Evolutionary conservation across 2,113 vertebrate genomes (phyloP).

Genomic region (Pangasianodon hypophthalmus): DNA sequence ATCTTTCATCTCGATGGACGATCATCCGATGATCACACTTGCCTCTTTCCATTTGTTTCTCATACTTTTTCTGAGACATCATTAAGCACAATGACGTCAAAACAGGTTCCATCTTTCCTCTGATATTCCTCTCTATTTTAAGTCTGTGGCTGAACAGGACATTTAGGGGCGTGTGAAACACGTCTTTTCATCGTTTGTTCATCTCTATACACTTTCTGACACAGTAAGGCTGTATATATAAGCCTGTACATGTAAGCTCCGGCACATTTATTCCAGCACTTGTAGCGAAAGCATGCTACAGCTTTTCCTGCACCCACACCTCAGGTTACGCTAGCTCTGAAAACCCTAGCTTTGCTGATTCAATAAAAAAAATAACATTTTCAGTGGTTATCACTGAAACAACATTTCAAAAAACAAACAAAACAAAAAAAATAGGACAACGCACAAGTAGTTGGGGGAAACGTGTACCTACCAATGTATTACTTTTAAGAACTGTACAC

Average conservation of each 20-base stretch:
- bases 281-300: constrained; percentile 4
- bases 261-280: constrained; percentile 12
- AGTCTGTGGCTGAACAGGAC: constrained; percentile 49
- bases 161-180: constrained; percentile 51
- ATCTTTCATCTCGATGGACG: neutral
- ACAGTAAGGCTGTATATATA: constrained; percentile 47
- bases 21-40: constrained; percentile 27
- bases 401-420: neutral
- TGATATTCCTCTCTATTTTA: constrained; percentile 48
- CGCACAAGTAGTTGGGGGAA: neutral
- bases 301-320: neutral
- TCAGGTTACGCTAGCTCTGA: neutral
- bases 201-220: constrained; percentile 42
- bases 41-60: constrained; percentile 35
- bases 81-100: constrained; percentile 56
- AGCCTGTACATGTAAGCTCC: constrained; percentile 1
- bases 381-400: neutral
- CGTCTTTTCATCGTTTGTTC: constrained; percentile 47
- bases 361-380: neutral
- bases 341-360: neutral
- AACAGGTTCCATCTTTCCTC: constrained; percentile 24
- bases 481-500: constrained; percentile 37
- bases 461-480: neutral
- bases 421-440: neutral
- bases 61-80: constrained; percentile 50